These are phyloP conservation scores for Anhinga anhinga DNA, from an alignment of 2,113 vertebrate genomes.

Conservation along the genomic window DNA sequence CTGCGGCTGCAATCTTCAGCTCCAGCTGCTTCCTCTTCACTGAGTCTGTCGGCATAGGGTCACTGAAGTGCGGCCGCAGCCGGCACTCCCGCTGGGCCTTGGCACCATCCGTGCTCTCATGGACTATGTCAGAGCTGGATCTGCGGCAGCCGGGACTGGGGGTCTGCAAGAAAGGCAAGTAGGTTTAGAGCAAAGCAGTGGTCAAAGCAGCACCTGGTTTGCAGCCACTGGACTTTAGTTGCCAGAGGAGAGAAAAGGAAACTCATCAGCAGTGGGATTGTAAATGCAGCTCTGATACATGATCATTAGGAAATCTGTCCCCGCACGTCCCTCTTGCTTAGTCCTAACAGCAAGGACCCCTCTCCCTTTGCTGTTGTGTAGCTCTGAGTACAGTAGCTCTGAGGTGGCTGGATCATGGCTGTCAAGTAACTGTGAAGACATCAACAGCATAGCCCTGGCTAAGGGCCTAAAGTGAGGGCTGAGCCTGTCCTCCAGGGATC, in stretches of 20 bases:
- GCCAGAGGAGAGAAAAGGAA: not conserved
- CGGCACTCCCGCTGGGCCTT: constrained; percentile 85
- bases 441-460: not conserved
- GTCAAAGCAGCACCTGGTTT: not conserved
- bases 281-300: not conserved
- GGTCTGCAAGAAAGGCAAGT: constrained; percentile 60
- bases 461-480: not conserved
- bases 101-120: constrained; percentile 79
- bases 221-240: not conserved
- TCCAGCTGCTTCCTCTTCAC: constrained; percentile 90
- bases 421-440: not conserved
- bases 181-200: not conserved
- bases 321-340: not conserved
- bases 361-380: not conserved
- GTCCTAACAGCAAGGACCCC: not conserved
- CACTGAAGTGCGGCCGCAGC: constrained; percentile 86
- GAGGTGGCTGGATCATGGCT: rapidly evolving
- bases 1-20: constrained; percentile 86
- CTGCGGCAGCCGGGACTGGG: constrained; percentile 78
- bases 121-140: constrained; percentile 85
- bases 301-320: not conserved
- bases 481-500: not conserved
- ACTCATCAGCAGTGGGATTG: not conserved
- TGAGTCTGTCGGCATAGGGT: constrained; percentile 85
- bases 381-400: not conserved